These are phyloP conservation scores for Diloba caeruleocephala DNA, from an alignment of 2,888 invertebrate genomes.

Conservation along the genomic window DNA sequence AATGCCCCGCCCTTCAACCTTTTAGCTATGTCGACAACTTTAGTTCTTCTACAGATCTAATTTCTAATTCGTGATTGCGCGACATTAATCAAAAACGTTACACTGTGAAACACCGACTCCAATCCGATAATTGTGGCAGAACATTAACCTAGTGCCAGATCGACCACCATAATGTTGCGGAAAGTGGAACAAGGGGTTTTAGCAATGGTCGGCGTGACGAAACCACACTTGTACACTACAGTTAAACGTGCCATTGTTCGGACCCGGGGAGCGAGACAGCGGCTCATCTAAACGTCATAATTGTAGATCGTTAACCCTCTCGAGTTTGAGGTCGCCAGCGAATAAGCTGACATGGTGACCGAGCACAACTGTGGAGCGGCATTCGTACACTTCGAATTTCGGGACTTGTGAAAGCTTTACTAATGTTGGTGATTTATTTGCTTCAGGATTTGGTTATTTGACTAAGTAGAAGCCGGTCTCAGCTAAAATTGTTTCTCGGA, in stretches of 20 bases:
- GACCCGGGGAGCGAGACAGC: conserved; percentile 61
- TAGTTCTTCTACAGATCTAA: no score
- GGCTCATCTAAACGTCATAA: conserved; percentile 61
- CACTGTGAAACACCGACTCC: conserved; percentile 62
- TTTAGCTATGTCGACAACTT: no score
- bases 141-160: conserved; percentile 62
- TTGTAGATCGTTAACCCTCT: conserved; percentile 72
- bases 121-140: conserved; percentile 61
- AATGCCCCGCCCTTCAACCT: no score
- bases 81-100: conserved; percentile 52
- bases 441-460: conserved; percentile 27
- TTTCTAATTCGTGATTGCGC: no score
- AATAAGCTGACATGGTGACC: conserved; percentile 62
- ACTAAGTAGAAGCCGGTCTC: conserved; percentile 24
- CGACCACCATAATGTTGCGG: conserved; percentile 55
- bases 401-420: conserved; percentile 38
- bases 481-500: conserved; percentile 30
- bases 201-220: conserved; percentile 64
- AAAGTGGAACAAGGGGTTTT: conserved; percentile 57
- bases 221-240: conserved; percentile 60
- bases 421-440: conserved; percentile 47
- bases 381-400: conserved; percentile 30
- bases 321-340: conserved; percentile 56
- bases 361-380: conserved; percentile 38
- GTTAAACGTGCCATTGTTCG: conserved; percentile 72